Conservation (phyloP, 2,888 invertebrate species). For the Mesorhabditis sp. region DNA sequence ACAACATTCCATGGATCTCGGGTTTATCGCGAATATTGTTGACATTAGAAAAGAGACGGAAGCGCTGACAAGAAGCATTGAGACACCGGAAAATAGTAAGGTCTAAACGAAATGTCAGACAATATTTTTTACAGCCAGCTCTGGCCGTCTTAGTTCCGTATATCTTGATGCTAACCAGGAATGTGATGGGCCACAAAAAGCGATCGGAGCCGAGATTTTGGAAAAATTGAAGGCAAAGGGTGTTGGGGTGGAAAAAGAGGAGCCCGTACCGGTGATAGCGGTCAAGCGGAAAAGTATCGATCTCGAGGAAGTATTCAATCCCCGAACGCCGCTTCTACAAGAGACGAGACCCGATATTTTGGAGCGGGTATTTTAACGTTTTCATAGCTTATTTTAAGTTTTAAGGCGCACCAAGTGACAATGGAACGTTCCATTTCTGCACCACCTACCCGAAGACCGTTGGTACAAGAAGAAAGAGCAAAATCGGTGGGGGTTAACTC, state of each 20-base stretch:
- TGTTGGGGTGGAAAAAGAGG: background rate
- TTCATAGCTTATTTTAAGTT: background rate
- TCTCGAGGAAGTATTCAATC: background rate
- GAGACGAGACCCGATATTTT: conserved; percentile 4
- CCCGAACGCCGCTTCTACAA: background rate
- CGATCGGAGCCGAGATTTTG: background rate
- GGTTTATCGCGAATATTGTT: conserved; percentile 4
- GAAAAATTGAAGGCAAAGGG: background rate
- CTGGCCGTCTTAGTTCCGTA: background rate
- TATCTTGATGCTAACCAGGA: background rate
- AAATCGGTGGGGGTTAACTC: background rate
- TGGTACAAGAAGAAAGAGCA: background rate
- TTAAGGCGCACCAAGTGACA: background rate
- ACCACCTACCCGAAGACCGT: background rate
- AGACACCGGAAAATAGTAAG: background rate
- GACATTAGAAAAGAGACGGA: background rate
- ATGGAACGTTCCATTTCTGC: background rate
- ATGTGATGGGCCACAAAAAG: background rate
- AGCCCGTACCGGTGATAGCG: background rate
- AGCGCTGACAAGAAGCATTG: background rate
- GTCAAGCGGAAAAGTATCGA: background rate
- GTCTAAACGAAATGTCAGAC: too few species aligned
- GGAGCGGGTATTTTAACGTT: background rate
- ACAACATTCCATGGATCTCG: background rate
- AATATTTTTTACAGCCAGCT: too few species aligned